phyloP scores from a whole-genome alignment of 2,797 vertebrate species.

The Coccyzus lansbergi region DNA sequence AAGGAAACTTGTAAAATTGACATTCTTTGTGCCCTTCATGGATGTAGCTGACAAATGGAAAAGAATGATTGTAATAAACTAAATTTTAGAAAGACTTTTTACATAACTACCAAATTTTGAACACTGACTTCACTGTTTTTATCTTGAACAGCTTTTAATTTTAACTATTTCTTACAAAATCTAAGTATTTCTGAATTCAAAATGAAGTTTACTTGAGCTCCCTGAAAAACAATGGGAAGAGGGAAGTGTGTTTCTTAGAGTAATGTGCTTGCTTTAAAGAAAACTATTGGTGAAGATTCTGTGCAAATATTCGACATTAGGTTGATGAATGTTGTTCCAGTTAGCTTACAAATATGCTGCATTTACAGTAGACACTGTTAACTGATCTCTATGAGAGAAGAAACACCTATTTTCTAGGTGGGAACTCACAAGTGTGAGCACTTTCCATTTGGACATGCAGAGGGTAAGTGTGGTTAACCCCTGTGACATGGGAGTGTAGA shows the following conservation, averaged over 20 bases:
- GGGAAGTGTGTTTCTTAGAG: neutral
- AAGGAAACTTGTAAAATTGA: neutral
- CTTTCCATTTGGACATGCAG: neutral
- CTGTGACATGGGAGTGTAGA: accelerated
- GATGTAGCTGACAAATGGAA: neutral
- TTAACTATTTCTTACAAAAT: neutral
- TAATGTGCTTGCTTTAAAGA: neutral
- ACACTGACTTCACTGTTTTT: neutral
- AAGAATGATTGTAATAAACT: neutral
- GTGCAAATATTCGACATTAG: neutral
- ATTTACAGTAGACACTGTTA: neutral
- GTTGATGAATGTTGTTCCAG: neutral
- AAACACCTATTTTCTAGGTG: neutral
- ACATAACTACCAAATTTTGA: neutral
- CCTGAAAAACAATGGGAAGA: neutral
- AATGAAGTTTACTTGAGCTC: neutral
- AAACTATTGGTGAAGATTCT: neutral
- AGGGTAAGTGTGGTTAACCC: neutral
- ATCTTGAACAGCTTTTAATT: neutral
- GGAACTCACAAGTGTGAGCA: neutral
- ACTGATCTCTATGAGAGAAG: neutral
- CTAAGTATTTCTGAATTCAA: neutral
- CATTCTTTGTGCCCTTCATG: neutral
- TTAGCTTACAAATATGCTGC: neutral
- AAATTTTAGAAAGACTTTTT: neutral